Evolutionary conservation across 2,797 vertebrate species (phyloP), one percentile per base, ranked within the genome.

Genomic region (Babyrousa celebensis): DNA sequence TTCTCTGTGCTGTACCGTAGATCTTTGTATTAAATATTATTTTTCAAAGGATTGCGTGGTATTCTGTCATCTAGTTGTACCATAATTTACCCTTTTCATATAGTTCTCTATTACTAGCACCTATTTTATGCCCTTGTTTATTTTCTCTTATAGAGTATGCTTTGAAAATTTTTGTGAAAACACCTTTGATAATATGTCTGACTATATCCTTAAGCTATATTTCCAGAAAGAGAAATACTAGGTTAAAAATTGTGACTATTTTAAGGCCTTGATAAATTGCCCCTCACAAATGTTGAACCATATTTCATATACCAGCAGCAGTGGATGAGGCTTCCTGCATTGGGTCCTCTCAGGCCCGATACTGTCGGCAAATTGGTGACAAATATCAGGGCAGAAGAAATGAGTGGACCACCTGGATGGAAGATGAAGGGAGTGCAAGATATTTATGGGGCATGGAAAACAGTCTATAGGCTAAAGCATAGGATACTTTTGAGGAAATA

Each of bases 231-330:
- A 54, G 84, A 86, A 96, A 79, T 85, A 79, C 40, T 91, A n/a
- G 75, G 90, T 95, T 75, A 96, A 72, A 93, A 67, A 62, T 12
- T 95, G 48, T 40, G 70, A 25, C 87, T 93, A 58, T 89, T 85
- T 95, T 70, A 92, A 67, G 75, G 32, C 62, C 60, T 94, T 94
- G 52, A 62, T 87, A 67, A 78, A 65, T 75, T 84, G 36, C 80
- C 85, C 48, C 71, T 89, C 60, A 25, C 62, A 92, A 84, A 54
- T n/a, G 23, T 75, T 82, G 77, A 77, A 27, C 58, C 78, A 84
- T 29, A 90, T 94, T 93, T 43, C 79, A 74, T 62, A 71, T 56
- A 36, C 83, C 65, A 8, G 20, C 48, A n/a, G 40, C 52, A 27
- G 10, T 72, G 6, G 40, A 6, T 52, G 27, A 78, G 32, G 71